Evolutionary conservation across 2,888 invertebrate species (phyloP).

Genomic region (Luperina nickerlii): DNA sequence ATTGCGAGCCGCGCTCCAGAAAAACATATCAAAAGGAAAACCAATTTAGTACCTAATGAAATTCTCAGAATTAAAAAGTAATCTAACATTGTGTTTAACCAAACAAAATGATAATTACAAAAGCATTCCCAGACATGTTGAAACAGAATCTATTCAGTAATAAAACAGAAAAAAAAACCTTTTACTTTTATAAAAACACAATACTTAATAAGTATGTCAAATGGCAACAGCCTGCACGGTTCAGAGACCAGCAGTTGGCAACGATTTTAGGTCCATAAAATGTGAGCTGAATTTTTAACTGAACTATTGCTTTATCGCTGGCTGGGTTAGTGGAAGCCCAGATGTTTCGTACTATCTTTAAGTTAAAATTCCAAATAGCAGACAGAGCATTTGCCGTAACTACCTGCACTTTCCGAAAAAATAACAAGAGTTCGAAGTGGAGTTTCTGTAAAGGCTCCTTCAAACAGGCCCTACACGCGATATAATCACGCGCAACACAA

Average conservation of each 20-base stretch:
- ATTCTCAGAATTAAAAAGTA: neutral
- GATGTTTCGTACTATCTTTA: conserved; percentile 42
- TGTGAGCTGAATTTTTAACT: conserved; percentile 64
- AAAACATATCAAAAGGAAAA: neutral
- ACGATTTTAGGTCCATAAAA: conserved; percentile 61
- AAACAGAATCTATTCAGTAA: neutral
- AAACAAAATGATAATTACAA: neutral
- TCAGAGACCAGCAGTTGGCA: conserved; percentile 65
- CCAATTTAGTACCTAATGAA: neutral
- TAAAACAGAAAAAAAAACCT: neutral
- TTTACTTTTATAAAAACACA: conserved; percentile 20
- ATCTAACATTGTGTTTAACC: neutral
- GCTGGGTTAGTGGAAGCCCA: conserved; percentile 35
- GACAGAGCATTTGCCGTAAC: neutral
- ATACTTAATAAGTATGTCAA: conserved; percentile 52
- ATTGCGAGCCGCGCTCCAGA: neutral
- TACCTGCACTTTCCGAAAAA: neutral
- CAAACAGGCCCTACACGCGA: too few species aligned
- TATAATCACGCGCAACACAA: too few species aligned
- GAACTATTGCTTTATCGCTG: conserved; percentile 54
- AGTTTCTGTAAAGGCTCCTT: too few species aligned
- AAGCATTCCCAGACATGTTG: neutral
- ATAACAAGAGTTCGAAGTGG: neutral
- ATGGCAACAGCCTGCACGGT: conserved; percentile 44
- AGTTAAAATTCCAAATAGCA: conserved; percentile 9